Percentiles rank a stretch among this genome's conserved stretches.
These are phyloP conservation scores for Athene cunicularia DNA, from an alignment of 2,113 vertebrate genomes.

Conservation along the genomic window DNA sequence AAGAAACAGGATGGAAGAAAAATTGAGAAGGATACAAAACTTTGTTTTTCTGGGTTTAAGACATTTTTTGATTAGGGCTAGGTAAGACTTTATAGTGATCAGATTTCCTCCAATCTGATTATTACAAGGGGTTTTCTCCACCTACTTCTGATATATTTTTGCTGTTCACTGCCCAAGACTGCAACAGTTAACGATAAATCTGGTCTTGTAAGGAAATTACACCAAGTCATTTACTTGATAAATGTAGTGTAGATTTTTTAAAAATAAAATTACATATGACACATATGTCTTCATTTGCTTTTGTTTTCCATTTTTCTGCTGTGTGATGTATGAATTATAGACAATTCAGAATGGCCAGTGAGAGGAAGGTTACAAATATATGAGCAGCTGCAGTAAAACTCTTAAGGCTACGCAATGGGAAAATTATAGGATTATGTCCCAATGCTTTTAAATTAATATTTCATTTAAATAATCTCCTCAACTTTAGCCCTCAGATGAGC, in stretches of 20 bases:
- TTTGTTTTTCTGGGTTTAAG: neutral
- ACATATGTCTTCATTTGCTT: neutral
- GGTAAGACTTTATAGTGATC: neutral
- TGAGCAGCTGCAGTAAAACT: neutral
- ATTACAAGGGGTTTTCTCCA: neutral
- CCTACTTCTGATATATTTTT: neutral
- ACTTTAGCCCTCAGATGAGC: neutral
- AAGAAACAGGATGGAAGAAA: neutral
- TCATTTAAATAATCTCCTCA: neutral
- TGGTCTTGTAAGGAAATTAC: neutral
- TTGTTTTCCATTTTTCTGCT: neutral
- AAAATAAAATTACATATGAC: neutral
- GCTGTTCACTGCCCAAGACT: neutral
- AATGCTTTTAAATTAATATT: neutral
- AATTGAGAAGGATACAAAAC: neutral
- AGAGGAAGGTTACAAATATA: neutral
- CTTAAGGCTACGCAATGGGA: neutral
- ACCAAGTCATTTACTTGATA: neutral
- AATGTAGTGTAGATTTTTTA: neutral
- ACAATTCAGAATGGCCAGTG: neutral
- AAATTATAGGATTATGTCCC: neutral
- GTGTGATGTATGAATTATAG: neutral
- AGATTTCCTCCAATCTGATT: neutral
- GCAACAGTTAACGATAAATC: neutral
- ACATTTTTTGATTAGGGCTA: neutral